Evolutionary conservation across 2,888 invertebrate genomes (phyloP).

Genomic region (Oscheius onirici): DNA sequence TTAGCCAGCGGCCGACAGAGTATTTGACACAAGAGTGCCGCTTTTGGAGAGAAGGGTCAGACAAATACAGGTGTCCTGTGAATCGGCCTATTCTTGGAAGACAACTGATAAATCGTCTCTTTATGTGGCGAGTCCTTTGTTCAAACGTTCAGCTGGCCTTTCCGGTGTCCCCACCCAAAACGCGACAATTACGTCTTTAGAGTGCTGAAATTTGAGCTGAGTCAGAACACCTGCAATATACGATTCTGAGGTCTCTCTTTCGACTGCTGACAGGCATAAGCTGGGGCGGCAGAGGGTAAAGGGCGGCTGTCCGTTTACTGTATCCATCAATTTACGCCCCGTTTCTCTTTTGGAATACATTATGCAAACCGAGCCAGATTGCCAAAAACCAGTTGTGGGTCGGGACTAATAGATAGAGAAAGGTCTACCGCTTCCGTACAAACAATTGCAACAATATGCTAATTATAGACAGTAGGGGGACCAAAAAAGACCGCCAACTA

Average conservation of each 20-base stretch:
- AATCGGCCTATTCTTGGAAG: not conserved
- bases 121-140: not conserved
- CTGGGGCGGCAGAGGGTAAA: slow-evolving; percentile 13
- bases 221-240: slow-evolving; percentile 4
- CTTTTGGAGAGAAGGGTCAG: not conserved
- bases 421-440: not conserved
- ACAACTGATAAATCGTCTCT: not conserved
- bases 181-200: slow-evolving; percentile 14
- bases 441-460: slow-evolving; percentile 23
- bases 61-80: slow-evolving; percentile 27
- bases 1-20: not conserved
- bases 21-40: slow-evolving; percentile 22
- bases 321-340: slow-evolving; percentile 27
- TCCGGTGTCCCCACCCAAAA: slow-evolving; percentile 12
- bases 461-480: slow-evolving; percentile 17
- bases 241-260: not conserved
- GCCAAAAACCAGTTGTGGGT: slow-evolving; percentile 16
- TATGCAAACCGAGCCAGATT: slow-evolving; percentile 25
- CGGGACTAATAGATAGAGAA: not conserved
- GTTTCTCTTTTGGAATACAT: slow-evolving; percentile 28
- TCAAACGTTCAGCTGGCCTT: slow-evolving; percentile 3
- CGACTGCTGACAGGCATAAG: not conserved
- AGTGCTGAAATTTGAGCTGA: not conserved
- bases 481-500: slow-evolving; percentile 19
- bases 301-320: slow-evolving; percentile 30